phyloP scores from a whole-genome alignment of 2,888 invertebrate species.

The Steinernema scapterisci region DNA sequence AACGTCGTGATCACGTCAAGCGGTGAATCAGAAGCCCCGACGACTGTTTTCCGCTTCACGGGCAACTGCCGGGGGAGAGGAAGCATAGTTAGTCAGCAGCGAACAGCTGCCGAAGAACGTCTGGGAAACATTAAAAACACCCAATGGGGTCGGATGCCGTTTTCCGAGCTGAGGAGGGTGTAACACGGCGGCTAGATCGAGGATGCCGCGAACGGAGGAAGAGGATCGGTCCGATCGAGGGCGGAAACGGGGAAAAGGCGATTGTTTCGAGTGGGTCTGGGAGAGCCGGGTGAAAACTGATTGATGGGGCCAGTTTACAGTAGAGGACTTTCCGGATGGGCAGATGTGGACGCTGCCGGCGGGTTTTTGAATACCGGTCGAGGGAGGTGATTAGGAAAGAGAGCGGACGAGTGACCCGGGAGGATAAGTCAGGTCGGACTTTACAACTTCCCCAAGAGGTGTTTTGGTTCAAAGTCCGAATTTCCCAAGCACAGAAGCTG shows the following conservation, averaged over 20 bases:
- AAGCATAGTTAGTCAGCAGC: constrained; percentile 1
- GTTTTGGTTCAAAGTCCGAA: no score
- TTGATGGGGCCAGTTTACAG: not conserved
- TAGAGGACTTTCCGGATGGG: not conserved
- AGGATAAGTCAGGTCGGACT: no score
- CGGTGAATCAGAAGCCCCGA: no score
- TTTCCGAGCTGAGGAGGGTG: not conserved
- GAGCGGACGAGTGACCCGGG: no score
- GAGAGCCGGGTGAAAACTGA: not conserved
- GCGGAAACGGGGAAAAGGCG: not conserved
- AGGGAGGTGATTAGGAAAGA: no score
- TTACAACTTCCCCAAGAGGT: no score
- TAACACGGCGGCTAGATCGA: not conserved
- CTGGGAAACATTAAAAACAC: constrained; percentile 12
- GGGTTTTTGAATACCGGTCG: no score
- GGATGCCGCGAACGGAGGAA: not conserved
- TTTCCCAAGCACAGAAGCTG: no score
- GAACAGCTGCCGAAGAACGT: constrained; percentile 2
- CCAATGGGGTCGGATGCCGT: not conserved
- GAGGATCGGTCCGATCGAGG: not conserved
- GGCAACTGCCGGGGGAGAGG: not conserved
- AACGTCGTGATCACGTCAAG: no score
- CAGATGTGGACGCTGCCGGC: constrained; percentile 3
- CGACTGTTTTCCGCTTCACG: no score
- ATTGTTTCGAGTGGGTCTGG: not conserved